Conservation (phyloP, 2,113 vertebrate genomes). For the Pterocles gutturalis region DNA sequence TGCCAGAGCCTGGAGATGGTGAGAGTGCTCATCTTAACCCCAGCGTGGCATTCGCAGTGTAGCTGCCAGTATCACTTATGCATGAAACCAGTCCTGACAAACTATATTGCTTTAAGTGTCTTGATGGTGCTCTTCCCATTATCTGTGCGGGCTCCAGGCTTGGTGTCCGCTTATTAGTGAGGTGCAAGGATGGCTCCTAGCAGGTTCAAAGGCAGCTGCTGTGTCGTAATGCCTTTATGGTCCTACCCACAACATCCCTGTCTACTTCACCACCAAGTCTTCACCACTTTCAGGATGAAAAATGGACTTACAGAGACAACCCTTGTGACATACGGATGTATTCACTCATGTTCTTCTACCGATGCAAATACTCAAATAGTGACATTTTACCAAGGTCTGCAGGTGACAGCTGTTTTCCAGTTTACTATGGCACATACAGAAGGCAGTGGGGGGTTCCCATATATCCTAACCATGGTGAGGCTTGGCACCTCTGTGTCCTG, state of each 20-base stretch:
- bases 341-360: not conserved
- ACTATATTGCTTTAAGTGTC: not conserved
- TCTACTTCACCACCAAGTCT: not conserved
- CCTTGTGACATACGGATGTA: rapidly evolving
- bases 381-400: not conserved
- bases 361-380: not conserved
- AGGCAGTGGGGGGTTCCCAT: rapidly evolving
- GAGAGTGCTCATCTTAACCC: not conserved
- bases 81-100: constrained; percentile 4
- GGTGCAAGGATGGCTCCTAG: not conserved
- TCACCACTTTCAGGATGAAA: not conserved
- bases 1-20: not conserved
- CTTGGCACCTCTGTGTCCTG: not conserved
- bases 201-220: not conserved
- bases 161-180: not conserved
- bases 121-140: not conserved
- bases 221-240: not conserved
- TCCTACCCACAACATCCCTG: not conserved
- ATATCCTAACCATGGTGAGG: rapidly evolving
- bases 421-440: not conserved
- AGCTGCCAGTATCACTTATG: not conserved
- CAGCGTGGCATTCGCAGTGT: rapidly evolving
- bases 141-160: not conserved
- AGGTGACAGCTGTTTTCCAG: not conserved
- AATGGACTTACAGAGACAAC: not conserved